Base-by-base conservation (phyloP, 1,140 invertebrate species). In the Drosophila obscura region DNA sequence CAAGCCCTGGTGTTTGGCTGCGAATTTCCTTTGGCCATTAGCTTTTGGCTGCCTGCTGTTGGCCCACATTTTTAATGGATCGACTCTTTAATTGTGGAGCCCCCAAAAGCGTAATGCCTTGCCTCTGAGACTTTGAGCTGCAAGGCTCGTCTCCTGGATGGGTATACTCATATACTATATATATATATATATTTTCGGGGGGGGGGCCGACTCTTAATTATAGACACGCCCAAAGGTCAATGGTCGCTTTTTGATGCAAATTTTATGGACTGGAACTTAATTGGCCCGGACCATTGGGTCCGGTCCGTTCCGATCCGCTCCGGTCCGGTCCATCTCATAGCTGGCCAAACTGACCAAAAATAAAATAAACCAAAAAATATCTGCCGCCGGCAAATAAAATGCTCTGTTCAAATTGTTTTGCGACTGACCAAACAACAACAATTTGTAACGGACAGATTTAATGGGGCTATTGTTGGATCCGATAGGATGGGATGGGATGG, bases 251-350 rank as follows among this genome's bases (percentile, higher is more conserved):
- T 62, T 77, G 69, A 82, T 85, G 73, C 81, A 82, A 60, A 73
- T 71, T 87, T 87, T 82, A 87, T 87, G 78, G 74, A 79, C 83
- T 83, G 83, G 52, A 88, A 88, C 72, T 79, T 87, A 88, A 87
- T 88, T 88, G 83, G 72, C 58, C 59, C 43, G 50, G 50, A 15
- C 65, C 65, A 39, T 66, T 48, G 65, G 65, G 53, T 65, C 7
- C 11, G 6, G 35, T 16, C 41, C 35, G 11, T 3, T 24, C 4
- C 22, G 65, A 46, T 65, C 6, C 11, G 22, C 22, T 26, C 9
- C 52, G 24, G n/a, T 52, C 7, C 50, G 8, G 9, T 5, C 5
- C 15, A 8, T 7, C 15, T n/a, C 51, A 24, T 39, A 4, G 11
- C 35, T 39, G 4, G 9, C 9, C 8, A n/a, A n/a, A n/a, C n/a